These are phyloP conservation scores for Isurus oxyrinchus DNA, from an alignment of 2,113 vertebrate genomes.

Conservation along the genomic window DNA sequence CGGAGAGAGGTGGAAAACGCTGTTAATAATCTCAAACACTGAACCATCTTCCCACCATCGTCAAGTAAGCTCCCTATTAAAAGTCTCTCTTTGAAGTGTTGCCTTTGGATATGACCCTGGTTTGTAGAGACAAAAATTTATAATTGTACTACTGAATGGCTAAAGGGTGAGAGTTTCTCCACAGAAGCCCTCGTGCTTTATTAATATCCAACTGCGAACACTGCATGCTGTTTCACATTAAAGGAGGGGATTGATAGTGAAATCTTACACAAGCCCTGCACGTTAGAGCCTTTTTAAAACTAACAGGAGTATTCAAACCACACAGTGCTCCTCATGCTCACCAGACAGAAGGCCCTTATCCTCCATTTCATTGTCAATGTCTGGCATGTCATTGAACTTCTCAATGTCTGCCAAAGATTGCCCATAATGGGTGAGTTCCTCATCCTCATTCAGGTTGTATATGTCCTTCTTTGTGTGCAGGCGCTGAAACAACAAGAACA, in stretches of 20 bases:
- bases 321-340: conserved; percentile 45
- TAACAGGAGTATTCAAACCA: background rate
- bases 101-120: background rate
- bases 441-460: conserved; percentile 91
- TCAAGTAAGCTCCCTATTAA: background rate
- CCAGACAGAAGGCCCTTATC: conserved; percentile 79
- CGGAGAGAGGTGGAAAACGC: background rate
- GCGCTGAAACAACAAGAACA: conserved; percentile 56
- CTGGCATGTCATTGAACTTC: conserved; percentile 69
- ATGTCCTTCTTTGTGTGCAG: conserved; percentile 73
- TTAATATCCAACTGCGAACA: background rate
- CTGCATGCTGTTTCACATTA: background rate
- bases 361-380: conserved; percentile 82
- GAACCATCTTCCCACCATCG: background rate
- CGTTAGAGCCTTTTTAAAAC: background rate
- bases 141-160: background rate
- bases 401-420: conserved; percentile 92
- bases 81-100: background rate
- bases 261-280: background rate
- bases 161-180: background rate
- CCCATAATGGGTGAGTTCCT: conserved; percentile 90
- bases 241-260: background rate
- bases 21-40: background rate
- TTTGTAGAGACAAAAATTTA: background rate
- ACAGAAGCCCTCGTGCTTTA: background rate